phyloP scores from a whole-genome alignment of 2,888 invertebrate genomes.

The Allygus modestus region DNA sequence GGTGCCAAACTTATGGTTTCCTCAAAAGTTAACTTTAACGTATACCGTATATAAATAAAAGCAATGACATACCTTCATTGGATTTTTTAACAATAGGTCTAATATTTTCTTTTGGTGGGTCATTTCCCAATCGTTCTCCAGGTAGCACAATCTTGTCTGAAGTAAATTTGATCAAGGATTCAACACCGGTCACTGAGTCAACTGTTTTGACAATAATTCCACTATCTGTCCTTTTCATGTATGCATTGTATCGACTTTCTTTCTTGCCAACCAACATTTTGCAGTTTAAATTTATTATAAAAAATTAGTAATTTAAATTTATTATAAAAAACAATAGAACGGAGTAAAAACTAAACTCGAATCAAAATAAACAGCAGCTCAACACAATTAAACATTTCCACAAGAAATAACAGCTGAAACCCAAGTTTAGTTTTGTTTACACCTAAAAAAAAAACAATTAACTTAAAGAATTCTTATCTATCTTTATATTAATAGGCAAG shows the following conservation, averaged over 20 bases:
- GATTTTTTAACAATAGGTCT: neutral
- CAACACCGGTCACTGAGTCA: constrained; percentile 14
- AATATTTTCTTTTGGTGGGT: neutral
- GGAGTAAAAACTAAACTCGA: neutral
- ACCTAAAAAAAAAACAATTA: no score
- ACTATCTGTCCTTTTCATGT: constrained; percentile 7
- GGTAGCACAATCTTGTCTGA: neutral
- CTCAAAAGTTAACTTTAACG: no score
- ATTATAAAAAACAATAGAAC: no score
- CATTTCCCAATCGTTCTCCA: neutral
- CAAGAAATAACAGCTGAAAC: neutral
- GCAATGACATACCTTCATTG: neutral
- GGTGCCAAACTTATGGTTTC: no score
- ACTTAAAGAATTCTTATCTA: no score
- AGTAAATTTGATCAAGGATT: constrained; percentile 3
- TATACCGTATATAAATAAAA: no score
- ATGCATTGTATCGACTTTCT: constrained; percentile 8
- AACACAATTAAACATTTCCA: neutral
- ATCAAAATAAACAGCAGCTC: neutral
- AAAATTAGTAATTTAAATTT: neutral
- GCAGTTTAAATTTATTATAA: no score
- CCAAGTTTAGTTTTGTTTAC: no score
- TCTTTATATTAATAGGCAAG: no score
- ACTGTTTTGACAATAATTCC: constrained; percentile 36
- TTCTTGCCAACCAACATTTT: neutral